Conservation (phyloP, 2,888 invertebrate species). For the Cephus spinipes region DNA sequence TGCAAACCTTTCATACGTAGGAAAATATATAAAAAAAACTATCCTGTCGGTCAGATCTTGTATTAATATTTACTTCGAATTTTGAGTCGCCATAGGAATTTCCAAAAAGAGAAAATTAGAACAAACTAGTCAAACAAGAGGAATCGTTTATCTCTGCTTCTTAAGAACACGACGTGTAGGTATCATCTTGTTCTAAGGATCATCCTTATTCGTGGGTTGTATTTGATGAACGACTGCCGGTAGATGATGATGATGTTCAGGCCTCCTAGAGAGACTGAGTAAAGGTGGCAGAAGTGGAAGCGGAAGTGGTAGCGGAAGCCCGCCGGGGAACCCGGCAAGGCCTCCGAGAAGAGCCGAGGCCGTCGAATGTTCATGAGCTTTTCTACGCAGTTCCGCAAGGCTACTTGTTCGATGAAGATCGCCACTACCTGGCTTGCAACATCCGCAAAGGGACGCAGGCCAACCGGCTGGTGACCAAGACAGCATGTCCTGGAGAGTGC, state of each 20-base stretch:
- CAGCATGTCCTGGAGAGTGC: constrained; percentile 62
- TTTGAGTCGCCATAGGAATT: too few relatives aligned
- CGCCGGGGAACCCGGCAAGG: constrained; percentile 57
- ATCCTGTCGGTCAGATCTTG: too few relatives aligned
- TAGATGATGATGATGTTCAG: constrained; percentile 61
- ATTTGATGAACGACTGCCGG: constrained; percentile 61
- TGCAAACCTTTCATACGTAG: too few relatives aligned
- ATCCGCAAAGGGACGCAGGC: constrained; percentile 53
- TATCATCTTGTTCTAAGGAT: constrained; percentile 44
- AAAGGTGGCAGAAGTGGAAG: constrained; percentile 70
- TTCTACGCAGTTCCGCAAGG: constrained; percentile 90
- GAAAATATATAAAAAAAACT: too few relatives aligned
- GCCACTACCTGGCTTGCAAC: constrained; percentile 62
- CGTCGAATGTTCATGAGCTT: constrained; percentile 95
- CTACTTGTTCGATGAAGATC: constrained; percentile 73
- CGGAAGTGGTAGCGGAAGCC: constrained; percentile 61
- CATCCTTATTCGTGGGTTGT: constrained; percentile 60
- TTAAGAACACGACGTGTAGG: not conserved
- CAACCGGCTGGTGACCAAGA: constrained; percentile 63
- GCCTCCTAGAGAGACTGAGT: constrained; percentile 65
- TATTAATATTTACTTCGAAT: too few relatives aligned
- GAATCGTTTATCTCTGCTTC: not conserved
- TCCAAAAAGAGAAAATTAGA: too few relatives aligned
- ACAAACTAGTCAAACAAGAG: too few relatives aligned
- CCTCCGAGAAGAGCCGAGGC: constrained; percentile 69